A percentile compares a stretch with the other conserved stretches of the same genome.
Conservation (phyloP, 2,113 vertebrate genomes). For the Toxotes chatareus region DNA sequence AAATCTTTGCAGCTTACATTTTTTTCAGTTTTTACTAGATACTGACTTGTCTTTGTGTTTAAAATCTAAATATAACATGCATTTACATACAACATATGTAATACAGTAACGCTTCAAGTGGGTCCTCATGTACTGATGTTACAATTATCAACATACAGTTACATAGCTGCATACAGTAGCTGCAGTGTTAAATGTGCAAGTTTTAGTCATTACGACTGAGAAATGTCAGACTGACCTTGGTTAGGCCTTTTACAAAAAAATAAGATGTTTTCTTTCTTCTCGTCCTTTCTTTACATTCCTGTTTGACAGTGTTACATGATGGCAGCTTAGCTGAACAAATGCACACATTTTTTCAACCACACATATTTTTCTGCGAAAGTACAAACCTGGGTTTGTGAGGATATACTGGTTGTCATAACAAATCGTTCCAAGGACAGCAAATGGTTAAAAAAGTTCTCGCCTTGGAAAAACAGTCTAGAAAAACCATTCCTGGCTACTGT, state of each 20-base stretch:
- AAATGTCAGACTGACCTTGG: slow-evolving; percentile 11
- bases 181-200: slow-evolving; percentile 58
- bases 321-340: neutral
- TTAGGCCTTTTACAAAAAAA: slow-evolving; percentile 19
- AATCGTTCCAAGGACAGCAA: slow-evolving; percentile 22
- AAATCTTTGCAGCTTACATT: neutral
- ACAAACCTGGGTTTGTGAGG: slow-evolving; percentile 36
- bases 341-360: neutral
- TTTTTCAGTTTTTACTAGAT: neutral
- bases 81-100: slow-evolving; percentile 21
- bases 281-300: neutral
- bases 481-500: neutral
- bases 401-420: slow-evolving; percentile 11
- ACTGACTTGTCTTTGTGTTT: neutral
- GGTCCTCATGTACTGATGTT: neutral
- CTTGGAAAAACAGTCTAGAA: slow-evolving; percentile 2
- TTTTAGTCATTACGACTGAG: slow-evolving; percentile 20
- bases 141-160: slow-evolving; percentile 3
- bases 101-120: slow-evolving; percentile 1
- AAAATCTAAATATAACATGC: slow-evolving; percentile 34
- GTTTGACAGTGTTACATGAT: slow-evolving; percentile 7
- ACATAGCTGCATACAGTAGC: slow-evolving; percentile 37
- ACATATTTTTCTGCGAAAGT: slow-evolving; percentile 7
- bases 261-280: neutral
- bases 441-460: slow-evolving; percentile 15